Base-by-base conservation (phyloP, 2,113 vertebrate genomes). In the Emydocephalus ijimae region DNA sequence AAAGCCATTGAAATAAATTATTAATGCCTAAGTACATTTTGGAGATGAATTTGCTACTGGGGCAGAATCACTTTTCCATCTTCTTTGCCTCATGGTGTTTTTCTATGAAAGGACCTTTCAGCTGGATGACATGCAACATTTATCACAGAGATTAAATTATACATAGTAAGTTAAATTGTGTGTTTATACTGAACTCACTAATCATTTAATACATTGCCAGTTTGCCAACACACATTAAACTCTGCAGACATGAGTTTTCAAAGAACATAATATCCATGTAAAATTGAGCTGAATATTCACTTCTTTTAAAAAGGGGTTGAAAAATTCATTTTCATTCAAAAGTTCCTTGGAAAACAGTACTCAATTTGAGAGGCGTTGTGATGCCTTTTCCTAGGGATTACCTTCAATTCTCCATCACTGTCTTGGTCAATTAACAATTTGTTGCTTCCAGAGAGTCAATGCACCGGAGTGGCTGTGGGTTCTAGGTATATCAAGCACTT, bases 31-130 rank as follows among this genome's bases (percentile, higher is more conserved):
- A 94, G 87, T 90, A 91, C 91, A 93, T 87, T 91, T 10, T 10
- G 88, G 74, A 90, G 91, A 91, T 93, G 56, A 94, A 96, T 94
- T 87, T 87, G 95, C 94, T 92, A 90, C 92, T 92, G 94, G 94
- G 88, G n/a, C 87, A 94, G 94, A 91, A 93, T 56, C n/a, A 89
- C 94, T 95, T 96, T 92, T 86, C 54, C 87, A 94, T 69, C 50
- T 86, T 56, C 87, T 93, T 55, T 55, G 55, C 91, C 94, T 90
- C 91, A 89, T 89, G 93, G 74, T 85, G 74, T 48, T 29, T 87
- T 91, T 81, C 91, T 93, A 24, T 48, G 88, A 87, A 89, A 93
- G 89, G 90, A 90, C 93, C 95, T 92, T 88, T 74, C 90, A 87
- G 91, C 94, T 48, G 52, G 57, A 89, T 1, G 5, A 0, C 85